Evolutionary conservation across 2,113 vertebrate species (phyloP).

Genomic region (Phainopepla nitens): DNA sequence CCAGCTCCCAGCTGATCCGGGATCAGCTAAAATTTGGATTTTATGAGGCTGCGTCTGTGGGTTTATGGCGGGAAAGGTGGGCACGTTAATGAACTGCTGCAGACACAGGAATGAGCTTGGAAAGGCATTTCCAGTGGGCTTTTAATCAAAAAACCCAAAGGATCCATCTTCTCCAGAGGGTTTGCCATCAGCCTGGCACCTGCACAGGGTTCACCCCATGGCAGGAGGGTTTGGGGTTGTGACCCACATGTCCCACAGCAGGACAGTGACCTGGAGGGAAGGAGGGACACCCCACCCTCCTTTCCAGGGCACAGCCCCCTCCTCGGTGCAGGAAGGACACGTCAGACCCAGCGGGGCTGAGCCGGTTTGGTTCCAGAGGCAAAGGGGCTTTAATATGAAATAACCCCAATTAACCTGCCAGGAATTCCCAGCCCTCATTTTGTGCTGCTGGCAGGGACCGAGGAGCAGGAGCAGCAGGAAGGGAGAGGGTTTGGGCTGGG

Average conservation of each 20-base stretch:
- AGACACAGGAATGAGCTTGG: background rate
- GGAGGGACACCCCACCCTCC: background rate
- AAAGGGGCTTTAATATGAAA: background rate
- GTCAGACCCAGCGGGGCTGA: fast-evolving
- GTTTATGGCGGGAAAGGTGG: background rate
- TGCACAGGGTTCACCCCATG: fast-evolving
- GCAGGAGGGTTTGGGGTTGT: background rate
- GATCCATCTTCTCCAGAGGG: background rate
- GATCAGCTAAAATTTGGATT: background rate
- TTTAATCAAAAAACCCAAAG: background rate
- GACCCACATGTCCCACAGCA: fast-evolving
- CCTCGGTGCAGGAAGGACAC: fast-evolving
- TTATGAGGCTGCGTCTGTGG: background rate
- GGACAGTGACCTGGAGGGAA: background rate
- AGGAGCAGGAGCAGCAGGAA: background rate
- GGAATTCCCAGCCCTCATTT: background rate
- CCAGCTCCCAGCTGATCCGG: background rate
- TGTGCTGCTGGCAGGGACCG: background rate
- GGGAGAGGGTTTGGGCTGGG: background rate
- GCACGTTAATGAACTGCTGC: background rate
- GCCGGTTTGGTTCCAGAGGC: background rate
- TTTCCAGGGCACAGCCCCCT: background rate
- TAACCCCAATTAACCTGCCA: conserved; percentile 39
- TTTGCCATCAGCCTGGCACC: background rate
- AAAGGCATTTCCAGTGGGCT: background rate